Conservation (phyloP, 2,888 invertebrate species). For the Sipha maydis region DNA sequence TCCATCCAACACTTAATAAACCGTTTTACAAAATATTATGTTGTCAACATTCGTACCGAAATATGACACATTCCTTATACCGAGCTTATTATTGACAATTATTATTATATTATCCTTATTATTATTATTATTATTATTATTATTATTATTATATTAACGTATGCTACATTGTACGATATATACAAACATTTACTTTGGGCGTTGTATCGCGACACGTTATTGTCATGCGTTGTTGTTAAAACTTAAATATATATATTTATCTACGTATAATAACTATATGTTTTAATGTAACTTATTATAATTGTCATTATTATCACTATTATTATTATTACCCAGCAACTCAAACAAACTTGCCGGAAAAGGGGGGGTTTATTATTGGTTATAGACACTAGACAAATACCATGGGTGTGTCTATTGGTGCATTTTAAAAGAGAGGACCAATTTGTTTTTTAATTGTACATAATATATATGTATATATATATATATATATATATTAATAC, state of each 20-base stretch:
- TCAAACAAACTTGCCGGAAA: neutral
- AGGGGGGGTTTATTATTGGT: neutral
- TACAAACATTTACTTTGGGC: neutral
- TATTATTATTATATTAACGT: constrained; percentile 13
- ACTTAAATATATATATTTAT: constrained; percentile 26
- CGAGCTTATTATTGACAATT: constrained; percentile 43
- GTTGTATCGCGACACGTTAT: neutral
- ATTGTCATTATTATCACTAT: neutral
- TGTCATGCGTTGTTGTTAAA: constrained; percentile 26
- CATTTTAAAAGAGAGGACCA: constrained; percentile 7
- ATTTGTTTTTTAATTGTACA: neutral
- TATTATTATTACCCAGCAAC: constrained; percentile 1
- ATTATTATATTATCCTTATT: constrained; percentile 32
- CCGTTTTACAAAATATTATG: neutral
- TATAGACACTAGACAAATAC: neutral
- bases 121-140: constrained; percentile 23
- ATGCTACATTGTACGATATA: neutral
- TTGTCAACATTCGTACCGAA: neutral
- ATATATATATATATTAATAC: neutral
- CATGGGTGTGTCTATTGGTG: neutral
- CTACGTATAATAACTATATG: neutral
- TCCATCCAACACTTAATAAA: neutral
- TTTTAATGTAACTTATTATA: constrained; percentile 1
- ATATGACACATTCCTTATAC: constrained; percentile 30
- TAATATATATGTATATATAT: neutral